Conservation (phyloP, 1,140 invertebrate species). For the Halictus rubicundus region DNA sequence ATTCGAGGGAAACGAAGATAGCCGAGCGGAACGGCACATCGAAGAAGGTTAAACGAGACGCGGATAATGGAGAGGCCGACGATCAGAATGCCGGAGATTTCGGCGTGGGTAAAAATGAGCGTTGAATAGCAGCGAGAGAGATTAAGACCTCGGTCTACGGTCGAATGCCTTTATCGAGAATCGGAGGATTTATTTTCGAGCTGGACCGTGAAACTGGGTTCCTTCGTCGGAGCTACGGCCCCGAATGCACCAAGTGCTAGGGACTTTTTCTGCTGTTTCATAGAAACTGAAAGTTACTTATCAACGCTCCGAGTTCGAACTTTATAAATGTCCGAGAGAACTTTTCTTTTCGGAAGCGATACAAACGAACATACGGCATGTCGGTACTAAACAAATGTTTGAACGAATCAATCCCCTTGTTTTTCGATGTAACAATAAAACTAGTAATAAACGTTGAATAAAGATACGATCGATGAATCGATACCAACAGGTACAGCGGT, state of each 20-base stretch:
- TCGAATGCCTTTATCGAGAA: constrained; percentile 11
- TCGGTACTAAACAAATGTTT: too few species aligned
- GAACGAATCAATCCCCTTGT: too few species aligned
- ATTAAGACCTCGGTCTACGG: constrained; percentile 7
- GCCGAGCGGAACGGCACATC: not conserved
- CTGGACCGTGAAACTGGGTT: not conserved
- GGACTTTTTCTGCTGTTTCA: too few species aligned
- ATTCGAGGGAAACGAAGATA: not conserved
- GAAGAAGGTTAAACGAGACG: constrained; percentile 6
- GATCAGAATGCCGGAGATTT: constrained; percentile 15
- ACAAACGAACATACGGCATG: too few species aligned
- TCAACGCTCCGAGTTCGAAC: too few species aligned
- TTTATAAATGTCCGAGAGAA: too few species aligned
- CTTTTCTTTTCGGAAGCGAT: too few species aligned
- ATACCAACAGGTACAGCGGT: too few species aligned
- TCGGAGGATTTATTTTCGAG: constrained; percentile 31
- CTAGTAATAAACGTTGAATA: too few species aligned
- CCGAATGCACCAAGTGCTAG: not conserved
- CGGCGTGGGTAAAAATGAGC: constrained; percentile 15
- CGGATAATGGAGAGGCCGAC: constrained; percentile 16
- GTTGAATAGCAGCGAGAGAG: not conserved
- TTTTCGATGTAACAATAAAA: too few species aligned
- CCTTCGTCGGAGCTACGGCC: not conserved
- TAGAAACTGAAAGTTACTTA: too few species aligned
- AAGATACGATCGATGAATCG: too few species aligned